Percentiles rank a stretch among this genome's conserved stretches.
Conservation (phyloP, 2,888 invertebrate species). For the Acronicta psi region DNA sequence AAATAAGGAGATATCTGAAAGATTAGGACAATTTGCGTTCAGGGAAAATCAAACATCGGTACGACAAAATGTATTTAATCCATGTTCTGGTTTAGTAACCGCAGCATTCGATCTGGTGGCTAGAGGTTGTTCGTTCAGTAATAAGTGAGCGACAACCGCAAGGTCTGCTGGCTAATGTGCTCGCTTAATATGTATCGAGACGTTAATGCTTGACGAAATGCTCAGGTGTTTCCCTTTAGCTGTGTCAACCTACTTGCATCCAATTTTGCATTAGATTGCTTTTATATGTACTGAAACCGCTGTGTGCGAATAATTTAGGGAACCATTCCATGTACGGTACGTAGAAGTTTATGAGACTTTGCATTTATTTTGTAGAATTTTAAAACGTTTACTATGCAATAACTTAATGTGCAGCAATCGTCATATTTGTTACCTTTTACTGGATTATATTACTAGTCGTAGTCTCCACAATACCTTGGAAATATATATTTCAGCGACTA, state of each 20-base stretch:
- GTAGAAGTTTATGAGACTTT: conserved; percentile 14
- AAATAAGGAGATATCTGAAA: too few species aligned
- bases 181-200: conserved; percentile 73
- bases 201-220: conserved; percentile 56
- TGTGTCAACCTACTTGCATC: conserved; percentile 17
- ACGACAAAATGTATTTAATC: conserved; percentile 1
- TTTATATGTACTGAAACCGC: conserved; percentile 4
- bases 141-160: conserved; percentile 48
- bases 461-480: too few species aligned
- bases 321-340: conserved; percentile 2
- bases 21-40: not conserved
- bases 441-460: not conserved
- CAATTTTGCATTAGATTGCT: conserved; percentile 27
- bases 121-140: conserved; percentile 18
- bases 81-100: conserved; percentile 32
- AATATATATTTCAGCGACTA: too few species aligned
- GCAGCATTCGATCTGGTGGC: conserved; percentile 20
- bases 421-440: not conserved
- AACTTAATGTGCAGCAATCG: not conserved
- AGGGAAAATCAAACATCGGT: not conserved
- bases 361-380: conserved; percentile 21
- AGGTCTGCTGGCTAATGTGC: conserved; percentile 60
- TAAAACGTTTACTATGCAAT: conserved; percentile 7
- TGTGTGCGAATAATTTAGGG: conserved; percentile 6
- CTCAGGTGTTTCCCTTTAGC: conserved; percentile 3